These are phyloP conservation scores for Pimephales promelas DNA, from an alignment of 2,113 vertebrate species.

Conservation along the genomic window DNA sequence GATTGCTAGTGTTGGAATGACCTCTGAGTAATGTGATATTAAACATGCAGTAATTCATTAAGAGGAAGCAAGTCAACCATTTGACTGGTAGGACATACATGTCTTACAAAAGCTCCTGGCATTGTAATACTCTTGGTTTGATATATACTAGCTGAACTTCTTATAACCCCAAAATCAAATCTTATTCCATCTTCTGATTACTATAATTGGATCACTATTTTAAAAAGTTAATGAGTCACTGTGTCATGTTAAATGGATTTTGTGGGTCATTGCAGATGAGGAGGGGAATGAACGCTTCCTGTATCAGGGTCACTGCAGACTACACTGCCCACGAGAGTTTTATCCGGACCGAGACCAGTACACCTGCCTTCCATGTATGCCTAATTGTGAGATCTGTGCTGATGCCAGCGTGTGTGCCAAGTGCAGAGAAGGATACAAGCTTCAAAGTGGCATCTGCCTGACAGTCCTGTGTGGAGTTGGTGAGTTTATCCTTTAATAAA, in stretches of 20 bases:
- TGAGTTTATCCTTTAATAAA: slow-evolving; percentile 43
- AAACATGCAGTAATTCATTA: slow-evolving; percentile 31
- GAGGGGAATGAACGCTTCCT: slow-evolving; percentile 78
- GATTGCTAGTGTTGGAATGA: background rate
- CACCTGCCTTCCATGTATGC: slow-evolving; percentile 75
- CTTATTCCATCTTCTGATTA: background rate
- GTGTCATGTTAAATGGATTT: slow-evolving; percentile 37
- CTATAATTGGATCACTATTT: background rate
- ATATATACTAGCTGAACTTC: too few species aligned
- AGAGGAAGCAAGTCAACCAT: slow-evolving; percentile 31
- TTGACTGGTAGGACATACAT: slow-evolving; percentile 11
- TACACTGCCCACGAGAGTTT: slow-evolving; percentile 76
- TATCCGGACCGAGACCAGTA: slow-evolving; percentile 76
- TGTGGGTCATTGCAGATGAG: slow-evolving; percentile 69
- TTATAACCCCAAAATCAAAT: background rate
- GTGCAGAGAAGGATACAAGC: slow-evolving; percentile 77
- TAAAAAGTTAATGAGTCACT: background rate
- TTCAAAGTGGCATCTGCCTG: slow-evolving; percentile 75
- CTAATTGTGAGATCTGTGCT: slow-evolving; percentile 81
- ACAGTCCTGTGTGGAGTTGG: slow-evolving; percentile 67
- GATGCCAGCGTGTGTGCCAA: slow-evolving; percentile 77
- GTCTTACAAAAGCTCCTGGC: background rate
- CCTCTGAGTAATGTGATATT: slow-evolving; percentile 7
- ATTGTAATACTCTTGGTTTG: background rate
- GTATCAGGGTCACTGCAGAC: slow-evolving; percentile 76